Evolutionary conservation across 2,888 invertebrate species (phyloP).

Genomic region (Gari tellinella): DNA sequence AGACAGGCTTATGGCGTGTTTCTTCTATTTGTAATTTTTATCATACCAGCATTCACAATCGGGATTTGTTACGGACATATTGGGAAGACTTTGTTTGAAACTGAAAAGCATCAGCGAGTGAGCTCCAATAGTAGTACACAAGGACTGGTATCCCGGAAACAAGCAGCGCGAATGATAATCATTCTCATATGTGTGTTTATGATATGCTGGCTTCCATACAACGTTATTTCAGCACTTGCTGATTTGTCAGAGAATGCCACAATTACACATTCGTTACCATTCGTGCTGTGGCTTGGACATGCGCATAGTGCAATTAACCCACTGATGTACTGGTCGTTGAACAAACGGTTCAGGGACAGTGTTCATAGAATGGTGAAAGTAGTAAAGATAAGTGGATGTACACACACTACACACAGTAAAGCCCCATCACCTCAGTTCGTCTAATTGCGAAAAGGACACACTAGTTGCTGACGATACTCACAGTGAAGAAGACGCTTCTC

Average conservation of each 20-base stretch:
- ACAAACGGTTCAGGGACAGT: slow-evolving; percentile 83
- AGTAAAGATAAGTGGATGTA: slow-evolving; percentile 45
- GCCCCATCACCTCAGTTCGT: slow-evolving; percentile 55
- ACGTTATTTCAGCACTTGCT: slow-evolving; percentile 87
- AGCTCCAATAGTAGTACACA: slow-evolving; percentile 69
- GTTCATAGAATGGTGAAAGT: slow-evolving; percentile 60
- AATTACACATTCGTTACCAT: slow-evolving; percentile 83
- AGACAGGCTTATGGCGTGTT: slow-evolving; percentile 76
- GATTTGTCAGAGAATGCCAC: slow-evolving; percentile 78
- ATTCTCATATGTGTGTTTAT: slow-evolving; percentile 90
- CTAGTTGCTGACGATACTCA: no score
- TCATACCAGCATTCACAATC: slow-evolving; percentile 85
- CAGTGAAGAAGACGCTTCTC: no score
- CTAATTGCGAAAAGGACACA: no score
- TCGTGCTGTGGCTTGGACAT: slow-evolving; percentile 88
- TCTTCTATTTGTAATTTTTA: slow-evolving; percentile 81
- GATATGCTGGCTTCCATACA: slow-evolving; percentile 92
- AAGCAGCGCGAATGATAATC: slow-evolving; percentile 90
- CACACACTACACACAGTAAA: slow-evolving; percentile 36
- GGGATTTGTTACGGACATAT: slow-evolving; percentile 90
- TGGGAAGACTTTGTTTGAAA: slow-evolving; percentile 85
- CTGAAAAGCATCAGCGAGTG: slow-evolving; percentile 67
- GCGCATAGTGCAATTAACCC: slow-evolving; percentile 93
- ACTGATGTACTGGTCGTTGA: slow-evolving; percentile 91
- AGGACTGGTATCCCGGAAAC: slow-evolving; percentile 88